These are phyloP conservation scores for Sarcophaga carnaria DNA, from an alignment of 2,888 invertebrate genomes.

Conservation along the genomic window DNA sequence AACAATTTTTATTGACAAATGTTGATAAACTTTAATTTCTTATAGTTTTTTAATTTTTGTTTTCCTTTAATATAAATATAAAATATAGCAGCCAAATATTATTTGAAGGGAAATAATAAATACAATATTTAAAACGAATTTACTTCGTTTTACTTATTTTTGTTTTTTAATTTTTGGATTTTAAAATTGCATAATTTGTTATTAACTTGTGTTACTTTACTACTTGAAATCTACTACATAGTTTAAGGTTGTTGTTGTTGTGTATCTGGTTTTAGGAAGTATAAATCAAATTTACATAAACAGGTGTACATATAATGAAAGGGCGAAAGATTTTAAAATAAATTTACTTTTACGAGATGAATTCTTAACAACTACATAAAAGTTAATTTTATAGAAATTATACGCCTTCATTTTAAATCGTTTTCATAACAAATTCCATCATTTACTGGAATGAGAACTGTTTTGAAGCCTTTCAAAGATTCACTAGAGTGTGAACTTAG, in stretches of 20 bases:
- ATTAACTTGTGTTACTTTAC: constrained; percentile 42
- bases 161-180: constrained; percentile 17
- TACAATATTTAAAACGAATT: constrained; percentile 41
- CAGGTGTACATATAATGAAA: background rate
- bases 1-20: constrained; percentile 31
- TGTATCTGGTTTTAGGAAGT: constrained; percentile 4
- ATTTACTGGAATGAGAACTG: too few species aligned
- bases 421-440: too few species aligned
- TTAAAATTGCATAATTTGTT: constrained; percentile 57
- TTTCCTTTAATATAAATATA: constrained; percentile 27
- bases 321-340: too few species aligned
- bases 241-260: constrained; percentile 24
- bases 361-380: too few species aligned
- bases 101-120: constrained; percentile 30
- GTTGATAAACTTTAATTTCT: constrained; percentile 20
- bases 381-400: too few species aligned
- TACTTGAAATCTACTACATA: constrained; percentile 61
- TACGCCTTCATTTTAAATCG: too few species aligned
- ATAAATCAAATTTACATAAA: constrained; percentile 39
- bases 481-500: too few species aligned
- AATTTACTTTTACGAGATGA: too few species aligned
- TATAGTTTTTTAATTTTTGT: background rate
- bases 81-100: constrained; percentile 63
- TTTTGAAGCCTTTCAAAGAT: too few species aligned
- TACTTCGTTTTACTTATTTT: constrained; percentile 11